Conservation (phyloP, 2,888 invertebrate genomes). For the Nezara viridula region DNA sequence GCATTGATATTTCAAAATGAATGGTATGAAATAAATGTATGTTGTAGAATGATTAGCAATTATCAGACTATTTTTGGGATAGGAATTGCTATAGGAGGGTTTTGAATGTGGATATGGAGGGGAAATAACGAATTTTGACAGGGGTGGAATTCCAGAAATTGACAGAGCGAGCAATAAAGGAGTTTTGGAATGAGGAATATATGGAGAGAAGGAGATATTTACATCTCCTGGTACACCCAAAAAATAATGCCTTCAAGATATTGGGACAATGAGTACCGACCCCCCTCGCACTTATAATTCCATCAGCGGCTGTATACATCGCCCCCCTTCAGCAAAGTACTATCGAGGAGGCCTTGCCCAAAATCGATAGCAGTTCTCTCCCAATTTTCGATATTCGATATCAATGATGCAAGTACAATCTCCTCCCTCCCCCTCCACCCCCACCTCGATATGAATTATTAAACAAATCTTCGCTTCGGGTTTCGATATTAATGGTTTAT, state of each 20-base stretch:
- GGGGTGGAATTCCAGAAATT: too few relatives aligned
- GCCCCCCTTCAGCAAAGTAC: neutral
- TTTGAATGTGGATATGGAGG: too few relatives aligned
- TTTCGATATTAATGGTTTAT: conserved; percentile 6
- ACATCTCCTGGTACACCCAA: too few relatives aligned
- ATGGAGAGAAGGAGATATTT: too few relatives aligned
- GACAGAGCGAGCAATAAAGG: too few relatives aligned
- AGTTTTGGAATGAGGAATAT: too few relatives aligned
- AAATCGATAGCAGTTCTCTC: neutral
- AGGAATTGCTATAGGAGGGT: too few relatives aligned
- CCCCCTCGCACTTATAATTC: neutral
- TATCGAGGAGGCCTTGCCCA: neutral
- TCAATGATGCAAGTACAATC: conserved; percentile 28
- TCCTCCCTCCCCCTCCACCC: neutral
- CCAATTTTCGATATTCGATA: conserved; percentile 26
- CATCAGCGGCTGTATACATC: neutral
- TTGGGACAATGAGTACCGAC: neutral
- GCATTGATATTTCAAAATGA: too few relatives aligned
- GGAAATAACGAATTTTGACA: too few relatives aligned
- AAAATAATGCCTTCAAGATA: neutral
- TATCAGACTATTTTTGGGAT: too few relatives aligned
- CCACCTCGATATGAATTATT: neutral
- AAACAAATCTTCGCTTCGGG: neutral
- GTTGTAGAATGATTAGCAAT: too few relatives aligned
- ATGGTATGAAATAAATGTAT: too few relatives aligned